Evolutionary conservation across 1,140 invertebrate species (phyloP), one percentile per base, ranked within the genome.

Genomic region (Caenorhabditis remanei): DNA sequence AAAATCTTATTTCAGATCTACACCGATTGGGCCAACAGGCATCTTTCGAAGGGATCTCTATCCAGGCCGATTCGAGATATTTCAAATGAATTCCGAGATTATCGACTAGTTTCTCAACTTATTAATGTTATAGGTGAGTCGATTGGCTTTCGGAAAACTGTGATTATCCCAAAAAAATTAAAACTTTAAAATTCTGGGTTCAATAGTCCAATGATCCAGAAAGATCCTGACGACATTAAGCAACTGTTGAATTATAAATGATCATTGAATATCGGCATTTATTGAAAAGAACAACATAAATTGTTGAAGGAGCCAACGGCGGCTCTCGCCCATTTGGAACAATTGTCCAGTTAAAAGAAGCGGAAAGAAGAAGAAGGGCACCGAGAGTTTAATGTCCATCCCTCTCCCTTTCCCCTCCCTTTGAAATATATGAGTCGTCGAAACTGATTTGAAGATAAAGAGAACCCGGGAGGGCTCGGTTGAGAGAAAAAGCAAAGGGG

Each of bases 391-490:
- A 79, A 79, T 79, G 71, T 48, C 63, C 24, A 32, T 19, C 50
- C 50, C 50, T 53, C 16, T 53, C 16, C 16, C 50, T 53, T 16
- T 53, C 50, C 50, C 9, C 41, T 41, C 40, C 46, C 7, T 50
- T 79, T 79, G n/a, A 79, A 79, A 79, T 79, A 79, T 79, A 79
- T 79, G 71, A 79, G 32, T 79, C 16, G n/a, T 79, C n/a, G 71
- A 63, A 79, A 41, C 46, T 79, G 71, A 79, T 79, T 79, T 41
- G 71, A 21, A 71, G 71, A 79, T 79, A 79, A 79, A 79, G 71
- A 79, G 71, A 79, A 71, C 46, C 46, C 71, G 71, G 71, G 71
- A 79, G 71, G 71, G 71, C 71, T 79, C 41, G 40, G 16, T 7
- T 13, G n/a, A 19, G n/a, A 21, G n/a, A 19, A 58, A 58, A 58